phyloP scores from a whole-genome alignment of 2,888 invertebrate species.

The Protonemura montana region DNA sequence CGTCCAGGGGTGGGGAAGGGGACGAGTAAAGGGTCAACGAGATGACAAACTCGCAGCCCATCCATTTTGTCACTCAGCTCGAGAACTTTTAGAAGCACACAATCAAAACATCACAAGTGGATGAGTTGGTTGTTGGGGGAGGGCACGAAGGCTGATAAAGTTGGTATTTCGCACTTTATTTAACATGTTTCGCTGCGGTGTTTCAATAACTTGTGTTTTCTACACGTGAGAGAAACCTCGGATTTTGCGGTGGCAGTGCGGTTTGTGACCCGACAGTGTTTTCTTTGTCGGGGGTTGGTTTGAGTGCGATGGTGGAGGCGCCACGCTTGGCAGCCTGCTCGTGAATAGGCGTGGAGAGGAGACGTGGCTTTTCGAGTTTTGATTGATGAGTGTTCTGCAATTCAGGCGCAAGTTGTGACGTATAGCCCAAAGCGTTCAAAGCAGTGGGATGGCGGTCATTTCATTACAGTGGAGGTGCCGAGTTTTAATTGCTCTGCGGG shows the following conservation, averaged over 20 bases:
- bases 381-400: too few relatives aligned
- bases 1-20: background rate
- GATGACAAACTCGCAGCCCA: constrained; percentile 18
- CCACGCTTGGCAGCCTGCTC: background rate
- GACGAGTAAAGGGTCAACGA: background rate
- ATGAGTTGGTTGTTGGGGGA: background rate
- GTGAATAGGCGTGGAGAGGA: too few relatives aligned
- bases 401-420: too few relatives aligned
- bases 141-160: background rate
- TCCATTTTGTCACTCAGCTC: constrained; percentile 7
- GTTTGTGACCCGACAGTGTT: background rate
- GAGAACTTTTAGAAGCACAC: background rate
- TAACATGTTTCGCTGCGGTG: background rate
- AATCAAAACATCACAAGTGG: background rate
- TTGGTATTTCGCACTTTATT: background rate
- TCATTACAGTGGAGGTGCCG: constrained; percentile 7
- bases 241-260: background rate
- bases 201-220: background rate
- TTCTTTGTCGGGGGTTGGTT: background rate
- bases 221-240: background rate
- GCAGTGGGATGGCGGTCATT: too few relatives aligned
- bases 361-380: too few relatives aligned
- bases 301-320: background rate
- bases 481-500: background rate
- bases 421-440: too few relatives aligned